Evolutionary conservation across 2,888 invertebrate genomes (phyloP), one percentile per base, ranked within the genome.

Genomic region (Dryocosmus kuriphilus): DNA sequence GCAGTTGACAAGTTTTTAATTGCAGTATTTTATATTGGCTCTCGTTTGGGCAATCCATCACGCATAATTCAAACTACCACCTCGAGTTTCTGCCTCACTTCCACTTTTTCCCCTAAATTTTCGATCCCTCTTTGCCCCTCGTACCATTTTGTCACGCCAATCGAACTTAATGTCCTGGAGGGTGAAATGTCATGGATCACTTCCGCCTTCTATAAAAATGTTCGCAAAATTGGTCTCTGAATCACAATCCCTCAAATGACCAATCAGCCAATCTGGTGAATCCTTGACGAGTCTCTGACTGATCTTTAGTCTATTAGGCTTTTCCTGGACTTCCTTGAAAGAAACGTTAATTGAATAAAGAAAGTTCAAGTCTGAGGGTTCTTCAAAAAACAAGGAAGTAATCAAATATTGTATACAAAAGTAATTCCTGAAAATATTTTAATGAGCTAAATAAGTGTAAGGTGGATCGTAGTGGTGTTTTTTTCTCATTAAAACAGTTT

Each of bases 11-110:
- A 55, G n/a, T 55, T 22, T 22, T 8, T 9, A 55, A 55, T 22
- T 55, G 9, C 46, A 19, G 1, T 7, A 46, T 46, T 19, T 2
- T 46, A 35, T 9, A 35, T 83, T 83, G 83, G 81, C 80, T 79
- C 82, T 84, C 84, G 79, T 75, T 78, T 81, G 80, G 74, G 83
- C 86, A 81, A 88, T 88, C 87, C 87, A 87, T 88, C 88, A 88
- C 81, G 24, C 14, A 24, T 9, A 22, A 24, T 24, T 57, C 57
- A 9, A 57, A 57, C 11, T 11, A 24, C 22, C 57, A 24, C 24
- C 24, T 57, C 24, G 57, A 11, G 24, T 57, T 57, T 24, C 51
- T n/a, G n/a, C 51, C 24, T 74, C 77, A 32, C 73, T 51, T 9
- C 62, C 30, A 78, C 79, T 79, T 41, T 14, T 74, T 60, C 77